Conservation (phyloP, 1,140 invertebrate genomes). For the Heliothis virescens region DNA sequence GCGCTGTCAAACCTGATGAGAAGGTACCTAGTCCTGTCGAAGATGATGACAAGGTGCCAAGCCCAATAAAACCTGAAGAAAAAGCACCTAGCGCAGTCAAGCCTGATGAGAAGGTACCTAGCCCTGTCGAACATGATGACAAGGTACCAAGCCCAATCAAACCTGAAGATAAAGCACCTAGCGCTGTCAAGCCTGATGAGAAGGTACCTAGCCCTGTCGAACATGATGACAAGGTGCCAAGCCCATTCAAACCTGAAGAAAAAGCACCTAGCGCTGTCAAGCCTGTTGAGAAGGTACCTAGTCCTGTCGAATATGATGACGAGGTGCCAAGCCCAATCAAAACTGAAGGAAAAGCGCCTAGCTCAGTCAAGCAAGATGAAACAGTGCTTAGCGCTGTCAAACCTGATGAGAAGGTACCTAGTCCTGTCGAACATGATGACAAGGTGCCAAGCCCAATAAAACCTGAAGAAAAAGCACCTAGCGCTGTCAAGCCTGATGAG, state of each 20-base stretch:
- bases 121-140: too few relatives aligned
- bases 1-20: too few relatives aligned
- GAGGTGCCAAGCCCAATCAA: background rate
- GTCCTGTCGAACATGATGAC: background rate
- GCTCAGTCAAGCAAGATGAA: background rate
- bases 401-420: background rate
- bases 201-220: too few relatives aligned
- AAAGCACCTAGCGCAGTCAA: too few relatives aligned
- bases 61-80: too few relatives aligned
- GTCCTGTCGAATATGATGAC: background rate
- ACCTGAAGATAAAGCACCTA: too few relatives aligned
- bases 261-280: background rate
- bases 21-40: too few relatives aligned
- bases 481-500: too few relatives aligned
- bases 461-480: too few relatives aligned
- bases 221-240: background rate
- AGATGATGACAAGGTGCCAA: too few relatives aligned
- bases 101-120: background rate
- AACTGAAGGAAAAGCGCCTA: background rate
- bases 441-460: background rate
- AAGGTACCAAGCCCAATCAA: too few relatives aligned
- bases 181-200: too few relatives aligned
- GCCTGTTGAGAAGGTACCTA: background rate
- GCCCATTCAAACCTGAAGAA: background rate
- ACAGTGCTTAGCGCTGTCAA: background rate